Conservation (phyloP, 1,140 invertebrate genomes). For the Drosophila insularis region DNA sequence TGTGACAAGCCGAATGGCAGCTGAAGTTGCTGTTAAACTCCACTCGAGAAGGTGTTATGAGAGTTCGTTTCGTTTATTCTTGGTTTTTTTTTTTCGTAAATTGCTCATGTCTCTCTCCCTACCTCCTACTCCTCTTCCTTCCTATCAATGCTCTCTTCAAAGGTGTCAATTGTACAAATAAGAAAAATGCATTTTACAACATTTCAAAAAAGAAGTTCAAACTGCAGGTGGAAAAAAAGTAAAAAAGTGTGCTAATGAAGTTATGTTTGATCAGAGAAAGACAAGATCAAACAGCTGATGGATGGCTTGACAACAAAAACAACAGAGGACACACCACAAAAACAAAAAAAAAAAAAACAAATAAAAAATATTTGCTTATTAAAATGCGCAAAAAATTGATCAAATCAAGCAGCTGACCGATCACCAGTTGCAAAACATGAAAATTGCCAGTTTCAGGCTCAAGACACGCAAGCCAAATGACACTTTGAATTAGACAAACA, state of each 20-base stretch:
- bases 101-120: slow-evolving; percentile 37
- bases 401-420: slow-evolving; percentile 20
- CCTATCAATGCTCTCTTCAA: background rate
- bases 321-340: background rate
- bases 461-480: slow-evolving; percentile 65
- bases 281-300: slow-evolving; percentile 47
- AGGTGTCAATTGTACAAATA: slow-evolving; percentile 65
- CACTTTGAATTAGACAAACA: slow-evolving; percentile 52
- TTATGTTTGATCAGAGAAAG: slow-evolving; percentile 27
- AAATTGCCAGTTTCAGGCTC: slow-evolving; percentile 51
- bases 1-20: slow-evolving; percentile 53
- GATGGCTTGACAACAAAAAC: slow-evolving; percentile 23
- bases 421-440: slow-evolving; percentile 66
- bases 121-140: background rate
- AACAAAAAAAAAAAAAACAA: slow-evolving; percentile 24
- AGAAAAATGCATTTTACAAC: slow-evolving; percentile 44
- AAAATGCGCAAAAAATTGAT: slow-evolving; percentile 36
- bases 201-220: background rate
- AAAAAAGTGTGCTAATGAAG: slow-evolving; percentile 59
- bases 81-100: slow-evolving; percentile 13
- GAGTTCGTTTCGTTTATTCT: slow-evolving; percentile 31
- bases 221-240: slow-evolving; percentile 49
- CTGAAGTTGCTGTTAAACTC: slow-evolving; percentile 61
- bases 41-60: slow-evolving; percentile 71
- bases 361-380: slow-evolving; percentile 65